Conservation (phyloP, 2,888 invertebrate genomes). For the Machimus atricapillus region DNA sequence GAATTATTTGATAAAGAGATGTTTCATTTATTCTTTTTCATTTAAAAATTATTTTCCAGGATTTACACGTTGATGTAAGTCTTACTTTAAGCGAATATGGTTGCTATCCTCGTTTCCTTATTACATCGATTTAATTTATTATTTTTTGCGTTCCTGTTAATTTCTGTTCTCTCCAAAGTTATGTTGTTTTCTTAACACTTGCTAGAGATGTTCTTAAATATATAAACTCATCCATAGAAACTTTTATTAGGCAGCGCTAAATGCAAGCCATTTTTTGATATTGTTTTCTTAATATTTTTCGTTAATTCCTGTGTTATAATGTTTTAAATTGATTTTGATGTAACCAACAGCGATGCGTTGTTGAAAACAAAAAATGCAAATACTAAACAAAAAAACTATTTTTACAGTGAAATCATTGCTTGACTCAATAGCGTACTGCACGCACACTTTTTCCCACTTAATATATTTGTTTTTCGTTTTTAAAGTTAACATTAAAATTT, state of each 20-base stretch:
- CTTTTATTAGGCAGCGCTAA: constrained; percentile 2
- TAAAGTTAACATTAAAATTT: constrained; percentile 40
- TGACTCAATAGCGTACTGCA: constrained; percentile 34
- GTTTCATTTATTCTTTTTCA: constrained; percentile 55
- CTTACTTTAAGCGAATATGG: constrained; percentile 53
- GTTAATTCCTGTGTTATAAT: neutral
- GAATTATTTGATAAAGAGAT: constrained; percentile 45
- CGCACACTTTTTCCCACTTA: constrained; percentile 26
- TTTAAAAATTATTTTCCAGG: constrained; percentile 62
- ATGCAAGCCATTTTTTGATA: neutral
- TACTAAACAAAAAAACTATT: neutral
- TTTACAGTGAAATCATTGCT: constrained; percentile 26
- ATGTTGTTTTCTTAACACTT: constrained; percentile 30
- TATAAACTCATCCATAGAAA: neutral
- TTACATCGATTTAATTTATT: neutral
- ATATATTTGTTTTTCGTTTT: neutral
- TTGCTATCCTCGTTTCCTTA: constrained; percentile 32
- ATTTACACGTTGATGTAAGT: constrained; percentile 69
- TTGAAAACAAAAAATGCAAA: neutral
- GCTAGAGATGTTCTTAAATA: constrained; percentile 38
- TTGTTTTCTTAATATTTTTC: neutral
- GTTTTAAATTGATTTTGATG: constrained; percentile 4
- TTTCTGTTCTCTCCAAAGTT: neutral
- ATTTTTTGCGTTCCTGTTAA: constrained; percentile 11
- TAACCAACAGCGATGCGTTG: neutral